Evolutionary conservation across 2,888 invertebrate species (phyloP), one percentile per base, ranked within the genome.

Genomic region (Sycophila texana): DNA sequence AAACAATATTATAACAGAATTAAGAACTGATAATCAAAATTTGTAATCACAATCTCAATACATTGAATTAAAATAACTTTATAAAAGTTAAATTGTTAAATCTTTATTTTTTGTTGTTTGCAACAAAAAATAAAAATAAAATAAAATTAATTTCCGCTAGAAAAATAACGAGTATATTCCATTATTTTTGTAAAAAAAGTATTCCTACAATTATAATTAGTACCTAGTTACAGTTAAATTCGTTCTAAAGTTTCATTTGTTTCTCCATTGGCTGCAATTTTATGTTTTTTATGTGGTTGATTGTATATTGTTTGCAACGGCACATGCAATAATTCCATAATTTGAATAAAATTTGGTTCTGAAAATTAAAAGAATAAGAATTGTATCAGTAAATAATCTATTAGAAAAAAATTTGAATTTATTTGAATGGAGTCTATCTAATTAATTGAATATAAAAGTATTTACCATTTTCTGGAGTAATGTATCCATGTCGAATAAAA

Each of bases 391-490:
- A 39, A 39, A 39, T 39, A 10, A 10, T 39, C 10, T 39, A 4
- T 10, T 10, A 39, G n/a, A n/a, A 5, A 39, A 14, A n/a, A 3
- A 0, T 53, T 53, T 53, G 5, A 53, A 53, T 53, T n/a, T n/a
- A 4, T 1, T 53, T 53, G 12, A 53, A 53, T 53, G 7, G 16
- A 16, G 14, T 53, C 1, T n/a, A 53, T 16, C 2, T 53, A 16
- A 14, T n/a, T n/a, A 4, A 53, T 5, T 4, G 16, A n/a, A 53
- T 16, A 53, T 39, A 53, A 16, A 53, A 16, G 16, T 53, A 53
- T 53, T 92, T 91, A 96, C 97, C 97, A 91, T 96, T 97, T 91
- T 98, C 97, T 7, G 97, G 94, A 84, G 95, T 96, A 80, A 98
- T 95, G 85, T 95, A 93, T 77, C 98, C 97, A 91, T 96, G 97